phyloP scores from a whole-genome alignment of 2,888 invertebrate genomes.

The Orchesella flavescens region DNA sequence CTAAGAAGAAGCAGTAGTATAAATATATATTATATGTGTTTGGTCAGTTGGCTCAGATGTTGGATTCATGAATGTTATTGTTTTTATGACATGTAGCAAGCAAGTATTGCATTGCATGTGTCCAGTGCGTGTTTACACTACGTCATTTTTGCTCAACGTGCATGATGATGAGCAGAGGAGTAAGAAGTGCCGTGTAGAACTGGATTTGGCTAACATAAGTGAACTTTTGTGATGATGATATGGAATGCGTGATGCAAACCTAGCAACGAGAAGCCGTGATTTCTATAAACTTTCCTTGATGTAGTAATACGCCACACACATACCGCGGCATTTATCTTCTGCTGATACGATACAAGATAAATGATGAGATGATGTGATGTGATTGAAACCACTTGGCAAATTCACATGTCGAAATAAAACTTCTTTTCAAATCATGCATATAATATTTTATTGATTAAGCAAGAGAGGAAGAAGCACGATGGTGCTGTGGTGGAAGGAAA shows the following conservation, averaged over 20 bases:
- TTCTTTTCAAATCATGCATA: constrained; percentile 4
- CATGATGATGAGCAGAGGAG: constrained; percentile 5
- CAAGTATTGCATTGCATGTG: constrained; percentile 55
- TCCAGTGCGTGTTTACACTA: constrained; percentile 49
- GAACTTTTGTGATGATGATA: too few species aligned
- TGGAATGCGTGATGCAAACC: too few species aligned
- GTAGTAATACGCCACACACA: too few species aligned
- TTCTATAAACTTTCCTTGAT: background rate
- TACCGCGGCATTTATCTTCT: background rate
- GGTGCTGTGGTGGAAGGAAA: too few species aligned
- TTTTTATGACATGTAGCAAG: constrained; percentile 19
- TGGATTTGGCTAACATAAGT: background rate
- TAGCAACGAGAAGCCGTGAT: background rate
- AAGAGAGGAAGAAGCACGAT: background rate
- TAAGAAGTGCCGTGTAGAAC: background rate
- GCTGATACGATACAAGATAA: too few species aligned
- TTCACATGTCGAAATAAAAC: constrained; percentile 21
- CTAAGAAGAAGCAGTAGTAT: too few species aligned
- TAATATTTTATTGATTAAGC: background rate
- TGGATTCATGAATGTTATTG: constrained; percentile 23
- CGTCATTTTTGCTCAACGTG: constrained; percentile 5
- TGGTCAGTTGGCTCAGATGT: background rate
- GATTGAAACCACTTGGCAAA: background rate
- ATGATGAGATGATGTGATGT: too few species aligned
- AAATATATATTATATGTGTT: too few species aligned